Evolutionary conservation across 2,797 vertebrate genomes (phyloP).

Genomic region (Emys orbicularis): DNA sequence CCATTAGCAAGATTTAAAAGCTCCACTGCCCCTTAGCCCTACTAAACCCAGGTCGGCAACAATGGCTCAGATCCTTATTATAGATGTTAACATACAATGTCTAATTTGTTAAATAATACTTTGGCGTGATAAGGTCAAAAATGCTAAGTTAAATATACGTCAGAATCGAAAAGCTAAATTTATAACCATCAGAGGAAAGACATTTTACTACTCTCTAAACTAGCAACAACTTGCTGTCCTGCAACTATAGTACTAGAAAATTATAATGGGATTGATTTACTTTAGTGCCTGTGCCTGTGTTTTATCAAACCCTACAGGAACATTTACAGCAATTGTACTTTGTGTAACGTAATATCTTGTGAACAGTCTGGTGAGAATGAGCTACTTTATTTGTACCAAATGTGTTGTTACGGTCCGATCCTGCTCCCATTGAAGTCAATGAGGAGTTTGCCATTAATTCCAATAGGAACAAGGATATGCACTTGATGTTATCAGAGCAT

Average conservation of each 20-base stretch:
- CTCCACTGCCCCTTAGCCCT: neutral
- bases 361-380: neutral
- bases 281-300: slow-evolving; percentile 11
- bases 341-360: slow-evolving; percentile 45
- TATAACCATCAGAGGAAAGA: neutral
- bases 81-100: neutral
- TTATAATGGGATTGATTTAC: slow-evolving; percentile 20
- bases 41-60: neutral
- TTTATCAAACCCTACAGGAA: slow-evolving; percentile 39
- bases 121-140: slow-evolving; percentile 21
- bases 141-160: neutral
- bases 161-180: neutral
- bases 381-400: slow-evolving; percentile 12
- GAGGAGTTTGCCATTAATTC: neutral
- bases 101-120: slow-evolving; percentile 20
- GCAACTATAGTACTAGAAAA: neutral
- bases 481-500: neutral
- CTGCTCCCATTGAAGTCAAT: neutral
- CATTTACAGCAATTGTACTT: slow-evolving; percentile 37
- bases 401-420: neutral
- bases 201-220: neutral
- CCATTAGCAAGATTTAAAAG: neutral
- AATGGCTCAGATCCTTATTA: neutral
- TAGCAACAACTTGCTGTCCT: neutral
- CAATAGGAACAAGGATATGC: neutral